Percentiles rank a stretch among this genome's conserved stretches.
Evolutionary conservation across 2,888 invertebrate species (phyloP).

Genomic region (Rhagonycha fulva): DNA sequence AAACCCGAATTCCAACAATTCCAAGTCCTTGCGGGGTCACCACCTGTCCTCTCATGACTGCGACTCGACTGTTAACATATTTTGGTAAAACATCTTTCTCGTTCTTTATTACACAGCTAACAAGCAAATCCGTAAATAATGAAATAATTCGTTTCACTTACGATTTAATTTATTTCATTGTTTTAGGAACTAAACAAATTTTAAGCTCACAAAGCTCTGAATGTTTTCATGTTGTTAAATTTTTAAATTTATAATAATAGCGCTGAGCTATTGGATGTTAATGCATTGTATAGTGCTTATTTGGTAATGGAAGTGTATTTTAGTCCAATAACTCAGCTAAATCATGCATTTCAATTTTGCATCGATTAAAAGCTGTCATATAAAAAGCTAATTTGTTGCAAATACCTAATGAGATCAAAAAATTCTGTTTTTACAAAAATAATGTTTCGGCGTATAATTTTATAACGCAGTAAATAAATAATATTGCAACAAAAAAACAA

Average conservation of each 20-base stretch:
- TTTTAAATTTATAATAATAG: slow-evolving; percentile 10
- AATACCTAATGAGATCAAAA: slow-evolving; percentile 7
- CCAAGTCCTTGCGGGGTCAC: slow-evolving; percentile 93
- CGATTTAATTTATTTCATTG: slow-evolving; percentile 15
- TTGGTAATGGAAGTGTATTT: not conserved
- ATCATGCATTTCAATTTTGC: slow-evolving; percentile 35
- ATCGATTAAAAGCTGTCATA: slow-evolving; percentile 36
- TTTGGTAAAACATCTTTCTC: slow-evolving; percentile 40
- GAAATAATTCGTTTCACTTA: slow-evolving; percentile 20
- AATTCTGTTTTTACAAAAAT: not conserved
- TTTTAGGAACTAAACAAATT: slow-evolving; percentile 16
- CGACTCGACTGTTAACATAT: slow-evolving; percentile 82
- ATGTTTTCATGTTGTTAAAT: slow-evolving; percentile 15
- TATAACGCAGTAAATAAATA: slow-evolving; percentile 12
- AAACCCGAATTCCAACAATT: slow-evolving; percentile 95
- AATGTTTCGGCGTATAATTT: not conserved
- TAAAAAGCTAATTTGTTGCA: slow-evolving; percentile 30
- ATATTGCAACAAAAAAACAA: slow-evolving; percentile 34
- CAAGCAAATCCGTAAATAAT: slow-evolving; percentile 34
- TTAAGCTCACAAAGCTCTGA: slow-evolving; percentile 26
- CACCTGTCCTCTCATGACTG: slow-evolving; percentile 98
- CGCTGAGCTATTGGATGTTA: slow-evolving; percentile 20
- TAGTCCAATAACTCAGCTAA: slow-evolving; percentile 23
- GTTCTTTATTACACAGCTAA: slow-evolving; percentile 31
- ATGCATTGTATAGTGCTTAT: not conserved